Percentiles rank a stretch among this genome's conserved stretches.
Evolutionary conservation across 2,888 invertebrate genomes (phyloP).

Genomic region (Apamea monoglypha): DNA sequence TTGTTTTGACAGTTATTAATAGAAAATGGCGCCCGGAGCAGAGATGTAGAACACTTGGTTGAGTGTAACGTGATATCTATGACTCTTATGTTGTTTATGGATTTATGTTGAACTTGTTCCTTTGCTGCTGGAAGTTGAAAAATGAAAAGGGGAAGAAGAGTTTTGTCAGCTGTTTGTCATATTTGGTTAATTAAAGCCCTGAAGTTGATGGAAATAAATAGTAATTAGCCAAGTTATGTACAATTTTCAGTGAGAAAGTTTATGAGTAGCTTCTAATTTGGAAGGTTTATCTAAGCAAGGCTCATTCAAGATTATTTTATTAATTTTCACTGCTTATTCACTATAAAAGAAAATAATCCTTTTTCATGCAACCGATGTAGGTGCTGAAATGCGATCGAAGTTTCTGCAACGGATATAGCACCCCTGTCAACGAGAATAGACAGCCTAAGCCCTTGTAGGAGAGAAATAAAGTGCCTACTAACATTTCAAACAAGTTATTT

Average conservation of each 20-base stretch:
- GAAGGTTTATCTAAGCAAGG: not conserved
- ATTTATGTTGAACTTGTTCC: slow-evolving; percentile 43
- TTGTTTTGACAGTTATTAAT: slow-evolving; percentile 58
- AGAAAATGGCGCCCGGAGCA: slow-evolving; percentile 49
- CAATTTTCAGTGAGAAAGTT: not conserved
- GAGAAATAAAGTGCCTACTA: slow-evolving; percentile 27
- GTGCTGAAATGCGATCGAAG: not conserved
- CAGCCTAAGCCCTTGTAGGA: slow-evolving; percentile 12
- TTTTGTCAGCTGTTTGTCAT: slow-evolving; percentile 30
- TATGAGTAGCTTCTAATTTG: not conserved
- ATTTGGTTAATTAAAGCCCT: not conserved
- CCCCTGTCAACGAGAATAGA: slow-evolving; percentile 40
- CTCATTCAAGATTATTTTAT: not conserved
- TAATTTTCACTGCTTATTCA: not conserved
- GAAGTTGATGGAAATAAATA: not conserved
- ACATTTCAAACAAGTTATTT: slow-evolving; percentile 39
- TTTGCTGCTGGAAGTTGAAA: slow-evolving; percentile 4
- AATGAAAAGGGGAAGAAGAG: slow-evolving; percentile 1
- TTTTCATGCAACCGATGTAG: not conserved
- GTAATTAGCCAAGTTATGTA: not conserved
- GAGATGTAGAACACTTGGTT: slow-evolving; percentile 54
- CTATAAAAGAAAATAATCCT: not conserved
- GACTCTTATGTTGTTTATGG: slow-evolving; percentile 36
- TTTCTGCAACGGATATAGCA: slow-evolving; percentile 14
- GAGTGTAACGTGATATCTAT: slow-evolving; percentile 48